phyloP scores from a whole-genome alignment of 2,113 vertebrate species.

The Oceanites oceanicus region DNA sequence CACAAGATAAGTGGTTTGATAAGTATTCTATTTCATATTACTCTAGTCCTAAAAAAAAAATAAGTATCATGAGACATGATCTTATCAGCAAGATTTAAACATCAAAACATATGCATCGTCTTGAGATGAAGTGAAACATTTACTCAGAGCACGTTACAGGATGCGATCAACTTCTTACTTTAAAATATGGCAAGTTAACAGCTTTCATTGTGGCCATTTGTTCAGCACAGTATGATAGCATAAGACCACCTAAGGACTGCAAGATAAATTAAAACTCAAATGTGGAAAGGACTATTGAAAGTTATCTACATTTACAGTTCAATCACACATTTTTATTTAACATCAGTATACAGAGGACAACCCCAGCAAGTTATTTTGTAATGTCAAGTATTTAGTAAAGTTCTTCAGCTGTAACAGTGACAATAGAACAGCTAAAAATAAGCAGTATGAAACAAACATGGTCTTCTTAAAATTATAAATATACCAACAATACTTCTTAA shows the following conservation, averaged over 20 bases:
- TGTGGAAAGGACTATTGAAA: conserved; percentile 62
- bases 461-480: conserved; percentile 69
- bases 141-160: conserved; percentile 6
- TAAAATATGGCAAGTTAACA: not conserved
- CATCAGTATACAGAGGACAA: conserved; percentile 68
- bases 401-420: conserved; percentile 70
- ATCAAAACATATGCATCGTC: not conserved
- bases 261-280: conserved; percentile 40
- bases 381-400: conserved; percentile 55
- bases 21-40: not conserved
- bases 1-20: not conserved
- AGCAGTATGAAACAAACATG: conserved; percentile 70
- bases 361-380: conserved; percentile 62
- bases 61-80: not conserved
- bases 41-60: not conserved
- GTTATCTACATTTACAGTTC: conserved; percentile 61
- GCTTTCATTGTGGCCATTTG: not conserved
- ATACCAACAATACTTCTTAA: conserved; percentile 70
- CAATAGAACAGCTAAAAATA: conserved; percentile 67
- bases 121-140: not conserved
- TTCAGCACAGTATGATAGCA: not conserved
- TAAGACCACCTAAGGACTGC: conserved; percentile 17
- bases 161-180: not conserved
- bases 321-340: conserved; percentile 70
- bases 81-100: conserved; percentile 13